Base-by-base conservation (phyloP, 1,140 invertebrate genomes). In the Ceratosolen fusciceps region DNA sequence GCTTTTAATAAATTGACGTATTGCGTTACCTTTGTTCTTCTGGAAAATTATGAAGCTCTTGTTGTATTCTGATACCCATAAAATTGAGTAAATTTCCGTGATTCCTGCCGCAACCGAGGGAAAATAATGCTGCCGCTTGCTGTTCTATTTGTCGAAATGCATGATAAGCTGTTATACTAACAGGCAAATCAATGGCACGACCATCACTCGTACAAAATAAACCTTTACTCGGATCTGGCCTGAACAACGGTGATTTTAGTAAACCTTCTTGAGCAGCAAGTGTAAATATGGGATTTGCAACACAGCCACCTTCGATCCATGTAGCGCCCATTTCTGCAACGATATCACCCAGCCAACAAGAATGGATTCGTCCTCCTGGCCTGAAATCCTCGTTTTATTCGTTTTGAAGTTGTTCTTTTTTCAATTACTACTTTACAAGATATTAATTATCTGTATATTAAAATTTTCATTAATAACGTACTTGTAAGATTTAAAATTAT, bases 311-410 rank as follows among this genome's bases (percentile, higher is more conserved):
- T 79, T 91, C 91, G 82, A 94, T 93, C 90, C 91, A 93, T 65
- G 92, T 91, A 0, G 94, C 93, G 0, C 94, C 95, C 90, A 95
- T 92, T 88, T 96, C 94, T 16, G 94, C 93, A 8, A 94, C 92
- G 0, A 93, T 91, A 79, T 95, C 94, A 39, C 94, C 94, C 31
- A 95, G 88, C 91, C 93, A 94, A 83, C 93, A 94, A 0, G 94
- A 95, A 86, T 94, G 93, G 26, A 95, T 94, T 80, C 95, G 90
- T 71, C 95, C 95, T 49, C 95, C 94, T 52, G 92, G 92, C 82
- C 92, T 93, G 75, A 58, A 87, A 52, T 19, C 21, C 49, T 43
- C 39, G 39, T 43, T 43, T 43, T 43, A 43, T 43, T 43, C 5
- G 12, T 43, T 43, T 43, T 7, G 39, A 43, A n/a, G n/a, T 43